Conservation (phyloP, 2,888 invertebrate genomes). For the Salpingus planirostris region DNA sequence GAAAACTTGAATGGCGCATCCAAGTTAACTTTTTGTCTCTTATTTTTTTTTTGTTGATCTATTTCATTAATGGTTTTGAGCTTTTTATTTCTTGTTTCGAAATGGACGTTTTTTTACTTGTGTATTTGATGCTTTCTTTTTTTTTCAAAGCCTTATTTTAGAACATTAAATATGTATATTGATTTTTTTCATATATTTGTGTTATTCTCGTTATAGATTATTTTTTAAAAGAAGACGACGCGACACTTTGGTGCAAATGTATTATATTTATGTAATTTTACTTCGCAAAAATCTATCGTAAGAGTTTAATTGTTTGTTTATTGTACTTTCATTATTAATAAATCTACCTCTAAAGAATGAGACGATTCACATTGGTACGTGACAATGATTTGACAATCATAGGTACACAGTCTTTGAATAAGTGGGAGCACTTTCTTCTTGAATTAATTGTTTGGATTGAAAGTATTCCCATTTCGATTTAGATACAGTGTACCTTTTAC, state of each 20-base stretch:
- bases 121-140: constrained; percentile 17
- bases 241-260: constrained; percentile 30
- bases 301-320: constrained; percentile 39
- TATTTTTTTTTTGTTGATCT: too few relatives aligned
- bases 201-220: constrained; percentile 26
- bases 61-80: too few relatives aligned
- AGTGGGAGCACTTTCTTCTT: too few relatives aligned
- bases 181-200: constrained; percentile 18
- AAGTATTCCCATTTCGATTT: too few relatives aligned
- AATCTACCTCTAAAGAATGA: constrained; percentile 48
- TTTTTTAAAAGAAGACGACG: too few relatives aligned
- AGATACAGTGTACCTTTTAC: neutral
- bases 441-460: too few relatives aligned
- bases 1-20: too few relatives aligned
- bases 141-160: constrained; percentile 22
- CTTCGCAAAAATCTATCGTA: constrained; percentile 33
- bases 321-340: constrained; percentile 43
- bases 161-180: constrained; percentile 32
- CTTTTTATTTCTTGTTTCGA: constrained; percentile 3
- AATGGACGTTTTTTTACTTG: constrained; percentile 2
- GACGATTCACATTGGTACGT: too few relatives aligned
- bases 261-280: constrained; percentile 27
- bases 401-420: too few relatives aligned
- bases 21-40: too few relatives aligned
- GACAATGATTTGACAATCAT: too few relatives aligned